These are phyloP conservation scores for Elymnias hypermnestra DNA, from an alignment of 1,140 invertebrate species.

Conservation along the genomic window DNA sequence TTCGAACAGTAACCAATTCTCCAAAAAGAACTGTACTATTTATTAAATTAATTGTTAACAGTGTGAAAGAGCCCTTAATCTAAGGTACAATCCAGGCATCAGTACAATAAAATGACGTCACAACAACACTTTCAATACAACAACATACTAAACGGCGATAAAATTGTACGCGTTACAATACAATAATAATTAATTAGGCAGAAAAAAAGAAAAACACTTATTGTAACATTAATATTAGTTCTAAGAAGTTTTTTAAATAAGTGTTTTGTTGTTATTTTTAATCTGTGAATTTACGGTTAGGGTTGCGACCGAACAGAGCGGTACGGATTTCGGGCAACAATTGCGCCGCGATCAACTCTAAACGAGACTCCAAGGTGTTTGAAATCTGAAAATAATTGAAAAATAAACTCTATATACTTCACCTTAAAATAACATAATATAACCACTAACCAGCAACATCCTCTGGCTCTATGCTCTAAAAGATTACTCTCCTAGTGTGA, in stretches of 20 bases:
- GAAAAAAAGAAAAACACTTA: slow-evolving; percentile 71
- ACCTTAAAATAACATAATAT: not conserved
- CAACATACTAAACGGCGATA: slow-evolving; percentile 59
- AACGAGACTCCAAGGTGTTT: slow-evolving; percentile 95
- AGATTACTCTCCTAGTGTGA: too few species aligned
- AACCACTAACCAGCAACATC: too few species aligned
- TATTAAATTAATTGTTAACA: too few species aligned
- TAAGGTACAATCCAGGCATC: slow-evolving; percentile 37
- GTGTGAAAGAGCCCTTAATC: too few species aligned
- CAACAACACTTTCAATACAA: too few species aligned
- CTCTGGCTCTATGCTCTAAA: too few species aligned
- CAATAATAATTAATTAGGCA: slow-evolving; percentile 62
- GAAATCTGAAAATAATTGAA: slow-evolving; percentile 79
- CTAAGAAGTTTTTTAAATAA: slow-evolving; percentile 58
- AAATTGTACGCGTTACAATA: slow-evolving; percentile 68
- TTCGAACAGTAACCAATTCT: too few species aligned
- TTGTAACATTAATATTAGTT: slow-evolving; percentile 54
- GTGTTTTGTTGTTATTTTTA: slow-evolving; percentile 75
- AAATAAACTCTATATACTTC: not conserved
- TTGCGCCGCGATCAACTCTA: slow-evolving; percentile 96
- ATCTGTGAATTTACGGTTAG: slow-evolving; percentile 97
- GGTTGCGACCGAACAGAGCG: slow-evolving; percentile 95
- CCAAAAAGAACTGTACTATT: too few species aligned
- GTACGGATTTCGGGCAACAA: slow-evolving; percentile 95
- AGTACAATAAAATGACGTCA: slow-evolving; percentile 54